Conservation (phyloP, 1,140 invertebrate species). For the Matsumurasca onukii region DNA sequence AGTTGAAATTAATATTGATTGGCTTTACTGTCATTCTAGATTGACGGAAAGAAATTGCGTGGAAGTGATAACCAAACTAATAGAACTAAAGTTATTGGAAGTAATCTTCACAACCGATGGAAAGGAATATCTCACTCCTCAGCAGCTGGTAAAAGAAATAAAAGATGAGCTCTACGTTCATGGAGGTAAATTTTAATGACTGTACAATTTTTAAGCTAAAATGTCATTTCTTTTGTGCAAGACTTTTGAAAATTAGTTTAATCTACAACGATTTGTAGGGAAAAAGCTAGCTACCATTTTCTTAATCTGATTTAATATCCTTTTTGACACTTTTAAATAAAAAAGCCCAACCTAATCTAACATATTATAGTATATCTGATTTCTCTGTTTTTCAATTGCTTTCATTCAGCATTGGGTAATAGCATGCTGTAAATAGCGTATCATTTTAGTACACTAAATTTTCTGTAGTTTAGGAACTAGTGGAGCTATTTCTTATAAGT, state of each 20-base stretch:
- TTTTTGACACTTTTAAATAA: no score
- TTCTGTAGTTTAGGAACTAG: no score
- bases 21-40: constrained; percentile 61
- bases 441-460: no score
- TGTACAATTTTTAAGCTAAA: neutral
- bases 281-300: no score
- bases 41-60: constrained; percentile 96
- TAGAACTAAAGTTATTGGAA: constrained; percentile 85
- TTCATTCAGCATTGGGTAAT: no score
- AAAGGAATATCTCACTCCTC: constrained; percentile 94
- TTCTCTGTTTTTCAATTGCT: no score
- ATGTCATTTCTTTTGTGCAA: neutral
- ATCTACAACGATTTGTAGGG: no score
- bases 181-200: constrained; percentile 59
- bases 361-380: no score
- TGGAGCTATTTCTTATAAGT: no score
- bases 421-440: no score
- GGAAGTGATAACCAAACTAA: constrained; percentile 90
- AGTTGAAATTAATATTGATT: constrained; percentile 26
- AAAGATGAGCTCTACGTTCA: constrained; percentile 86
- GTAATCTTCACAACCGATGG: constrained; percentile 96
- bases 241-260: neutral
- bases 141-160: constrained; percentile 88
- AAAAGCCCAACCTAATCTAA: no score
- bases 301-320: no score